Conservation (phyloP, 2,113 vertebrate genomes). For the Etia nguti region DNA sequence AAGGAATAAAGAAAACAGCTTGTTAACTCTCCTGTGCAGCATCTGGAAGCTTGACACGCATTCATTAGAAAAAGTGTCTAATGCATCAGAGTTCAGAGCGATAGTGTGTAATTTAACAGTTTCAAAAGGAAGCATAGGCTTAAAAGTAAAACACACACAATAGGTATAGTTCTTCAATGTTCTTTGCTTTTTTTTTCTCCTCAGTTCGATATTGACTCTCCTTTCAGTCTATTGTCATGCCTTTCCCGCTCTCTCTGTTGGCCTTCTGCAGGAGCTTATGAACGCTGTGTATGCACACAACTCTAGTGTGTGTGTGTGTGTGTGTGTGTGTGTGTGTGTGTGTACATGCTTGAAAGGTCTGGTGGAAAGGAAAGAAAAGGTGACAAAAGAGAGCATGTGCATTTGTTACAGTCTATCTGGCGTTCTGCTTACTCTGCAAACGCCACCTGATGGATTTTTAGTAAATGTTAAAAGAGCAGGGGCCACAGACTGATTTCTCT, state of each 20-base stretch:
- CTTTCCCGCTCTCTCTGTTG: constrained; percentile 1
- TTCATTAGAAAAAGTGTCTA: constrained; percentile 13
- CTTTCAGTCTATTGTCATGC: constrained; percentile 23
- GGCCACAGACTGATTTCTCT: constrained; percentile 31
- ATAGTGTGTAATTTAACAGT: neutral
- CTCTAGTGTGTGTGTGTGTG: neutral
- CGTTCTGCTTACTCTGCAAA: constrained; percentile 53
- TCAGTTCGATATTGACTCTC: constrained; percentile 31
- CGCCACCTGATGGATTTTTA: constrained; percentile 48
- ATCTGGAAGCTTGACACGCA: neutral
- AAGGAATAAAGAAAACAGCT: neutral
- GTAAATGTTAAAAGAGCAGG: constrained; percentile 59
- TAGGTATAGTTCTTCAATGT: neutral
- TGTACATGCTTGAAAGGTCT: neutral
- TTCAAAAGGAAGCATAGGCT: constrained; percentile 37
- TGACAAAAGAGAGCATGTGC: constrained; percentile 44
- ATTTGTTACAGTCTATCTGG: constrained; percentile 48
- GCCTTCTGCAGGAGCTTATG: constrained; percentile 16
- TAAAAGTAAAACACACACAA: constrained; percentile 56
- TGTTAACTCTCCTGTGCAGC: neutral
- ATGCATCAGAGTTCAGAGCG: neutral
- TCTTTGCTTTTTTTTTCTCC: neutral
- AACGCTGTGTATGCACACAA: neutral
- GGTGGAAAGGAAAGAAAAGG: constrained; percentile 24
- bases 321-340: neutral